Conservation (phyloP, 2,113 vertebrate species). For the Tragelaphus scriptus region DNA sequence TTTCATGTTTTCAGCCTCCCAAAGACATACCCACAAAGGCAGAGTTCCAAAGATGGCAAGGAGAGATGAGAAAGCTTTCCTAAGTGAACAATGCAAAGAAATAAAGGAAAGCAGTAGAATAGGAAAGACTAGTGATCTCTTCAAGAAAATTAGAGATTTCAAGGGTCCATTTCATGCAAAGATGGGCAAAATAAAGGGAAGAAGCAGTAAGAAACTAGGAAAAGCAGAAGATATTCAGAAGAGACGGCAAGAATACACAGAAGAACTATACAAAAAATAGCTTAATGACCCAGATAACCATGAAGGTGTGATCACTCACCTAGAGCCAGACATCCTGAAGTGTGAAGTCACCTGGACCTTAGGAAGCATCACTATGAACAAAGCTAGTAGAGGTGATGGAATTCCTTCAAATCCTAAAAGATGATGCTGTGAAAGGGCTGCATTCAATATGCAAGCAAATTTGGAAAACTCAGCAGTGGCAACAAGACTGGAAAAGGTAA, state of each 20-base stretch:
- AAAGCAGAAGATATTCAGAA: neutral
- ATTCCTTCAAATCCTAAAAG: neutral
- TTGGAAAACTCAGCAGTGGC: neutral
- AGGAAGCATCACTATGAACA: neutral
- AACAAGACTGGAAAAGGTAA: neutral
- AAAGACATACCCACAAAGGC: neutral
- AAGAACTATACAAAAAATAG: neutral
- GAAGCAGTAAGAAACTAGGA: neutral
- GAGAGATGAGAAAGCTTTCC: neutral
- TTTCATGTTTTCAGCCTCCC: neutral
- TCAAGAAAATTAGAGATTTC: neutral
- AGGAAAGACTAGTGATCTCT: neutral
- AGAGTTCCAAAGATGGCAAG: neutral
- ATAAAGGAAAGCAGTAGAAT: neutral
- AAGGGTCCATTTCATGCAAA: neutral
- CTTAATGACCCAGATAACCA: neutral
- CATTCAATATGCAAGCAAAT: neutral
- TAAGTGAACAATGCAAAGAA: neutral
- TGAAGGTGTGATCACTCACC: neutral
- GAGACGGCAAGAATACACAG: neutral
- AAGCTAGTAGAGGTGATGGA: neutral
- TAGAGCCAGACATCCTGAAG: neutral
- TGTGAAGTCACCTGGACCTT: neutral
- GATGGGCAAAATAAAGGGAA: neutral
- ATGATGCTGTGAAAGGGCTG: neutral